phyloP scores from a whole-genome alignment of 2,113 vertebrate genomes.

The Labrus mixtus region DNA sequence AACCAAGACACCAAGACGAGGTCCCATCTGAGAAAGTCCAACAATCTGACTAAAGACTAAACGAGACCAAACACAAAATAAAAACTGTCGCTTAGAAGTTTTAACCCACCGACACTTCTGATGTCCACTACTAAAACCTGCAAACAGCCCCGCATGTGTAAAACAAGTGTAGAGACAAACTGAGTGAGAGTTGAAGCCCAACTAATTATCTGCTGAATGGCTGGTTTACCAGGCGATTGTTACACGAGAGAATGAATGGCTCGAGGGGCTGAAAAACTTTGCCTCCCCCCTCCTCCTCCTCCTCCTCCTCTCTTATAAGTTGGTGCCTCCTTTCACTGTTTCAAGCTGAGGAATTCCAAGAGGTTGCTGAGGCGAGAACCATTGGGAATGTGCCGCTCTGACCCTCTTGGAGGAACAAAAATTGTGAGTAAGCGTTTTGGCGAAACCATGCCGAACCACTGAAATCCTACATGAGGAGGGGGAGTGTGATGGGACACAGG shows the following conservation, averaged over 20 bases:
- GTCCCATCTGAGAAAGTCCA: constrained; percentile 22
- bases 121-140: constrained; percentile 23
- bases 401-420: constrained; percentile 68
- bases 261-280: constrained; percentile 43
- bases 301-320: constrained; percentile 31
- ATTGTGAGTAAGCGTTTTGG: constrained; percentile 71
- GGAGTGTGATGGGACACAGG: constrained; percentile 38
- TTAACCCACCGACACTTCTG: constrained; percentile 1
- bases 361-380: constrained; percentile 77
- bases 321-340: constrained; percentile 72
- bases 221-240: constrained; percentile 67
- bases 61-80: constrained; percentile 10
- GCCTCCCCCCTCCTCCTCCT: too few species aligned
- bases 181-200: constrained; percentile 38
- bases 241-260: constrained; percentile 57
- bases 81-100: constrained; percentile 7
- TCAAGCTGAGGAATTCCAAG: constrained; percentile 81
- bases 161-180: constrained; percentile 39
- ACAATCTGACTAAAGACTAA: constrained; percentile 28
- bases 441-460: constrained; percentile 57
- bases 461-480: constrained; percentile 41
- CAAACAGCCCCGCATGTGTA: constrained; percentile 28
- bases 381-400: constrained; percentile 84
- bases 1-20: background rate
- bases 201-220: constrained; percentile 75